These are phyloP conservation scores for Felis chaus DNA, from an alignment of 2,113 vertebrate species.

Conservation along the genomic window DNA sequence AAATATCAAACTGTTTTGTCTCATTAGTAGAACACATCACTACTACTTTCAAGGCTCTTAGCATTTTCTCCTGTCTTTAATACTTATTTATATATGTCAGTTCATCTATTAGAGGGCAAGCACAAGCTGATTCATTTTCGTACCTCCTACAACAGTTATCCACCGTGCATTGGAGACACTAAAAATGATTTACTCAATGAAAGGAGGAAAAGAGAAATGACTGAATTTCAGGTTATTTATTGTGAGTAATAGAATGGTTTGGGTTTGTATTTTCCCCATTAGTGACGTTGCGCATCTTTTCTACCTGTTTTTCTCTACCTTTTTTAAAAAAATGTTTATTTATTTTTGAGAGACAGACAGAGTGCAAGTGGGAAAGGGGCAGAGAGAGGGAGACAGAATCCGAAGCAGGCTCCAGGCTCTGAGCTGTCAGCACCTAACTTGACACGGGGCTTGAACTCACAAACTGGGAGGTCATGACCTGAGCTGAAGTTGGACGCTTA, in stretches of 20 bases:
- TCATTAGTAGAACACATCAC: background rate
- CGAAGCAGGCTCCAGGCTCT: no score
- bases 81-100: background rate
- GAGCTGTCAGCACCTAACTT: no score
- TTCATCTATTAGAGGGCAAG: background rate
- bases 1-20: background rate
- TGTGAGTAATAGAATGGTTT: background rate
- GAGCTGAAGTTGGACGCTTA: no score
- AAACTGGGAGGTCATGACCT: no score
- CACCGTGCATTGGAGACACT: background rate
- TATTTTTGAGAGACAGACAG: no score
- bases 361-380: no score
- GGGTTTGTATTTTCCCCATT: background rate
- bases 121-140: background rate
- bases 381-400: no score
- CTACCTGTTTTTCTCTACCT: no score
- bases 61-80: background rate
- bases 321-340: no score
- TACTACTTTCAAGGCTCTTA: background rate
- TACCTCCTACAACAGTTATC: background rate
- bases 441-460: no score
- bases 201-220: background rate
- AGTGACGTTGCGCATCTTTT: background rate
- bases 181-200: background rate
- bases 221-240: background rate